phyloP scores from a whole-genome alignment of 2,113 vertebrate genomes.

The Dissostichus mawsoni region DNA sequence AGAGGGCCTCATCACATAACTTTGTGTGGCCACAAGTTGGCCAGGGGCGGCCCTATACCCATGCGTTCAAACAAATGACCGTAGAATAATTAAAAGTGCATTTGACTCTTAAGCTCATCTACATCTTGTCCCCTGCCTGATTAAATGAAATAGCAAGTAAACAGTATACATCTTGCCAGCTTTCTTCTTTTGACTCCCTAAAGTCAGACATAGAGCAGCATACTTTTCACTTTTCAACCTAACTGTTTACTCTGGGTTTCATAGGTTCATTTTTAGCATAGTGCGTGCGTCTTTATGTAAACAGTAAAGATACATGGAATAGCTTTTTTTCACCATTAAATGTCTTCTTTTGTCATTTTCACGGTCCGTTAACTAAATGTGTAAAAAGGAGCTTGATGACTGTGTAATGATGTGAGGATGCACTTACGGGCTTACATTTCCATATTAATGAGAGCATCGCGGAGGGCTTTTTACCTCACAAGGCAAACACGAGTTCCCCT shows the following conservation, averaged over 20 bases:
- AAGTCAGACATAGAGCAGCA: background rate
- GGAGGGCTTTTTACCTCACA: conserved; percentile 68
- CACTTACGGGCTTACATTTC: conserved; percentile 77
- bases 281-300: conserved; percentile 11
- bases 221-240: background rate
- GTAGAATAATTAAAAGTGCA: too few species aligned
- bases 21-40: too few species aligned
- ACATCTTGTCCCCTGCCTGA: background rate
- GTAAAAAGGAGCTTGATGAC: conserved; percentile 82
- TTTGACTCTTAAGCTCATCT: too few species aligned
- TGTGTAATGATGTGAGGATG: conserved; percentile 81
- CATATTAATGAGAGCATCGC: conserved; percentile 83
- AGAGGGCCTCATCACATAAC: too few species aligned
- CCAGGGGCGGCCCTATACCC: too few species aligned
- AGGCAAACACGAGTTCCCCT: conserved; percentile 46
- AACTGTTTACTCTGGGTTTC: background rate
- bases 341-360: conserved; percentile 80
- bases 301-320: conserved; percentile 24
- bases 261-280: background rate
- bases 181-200: background rate
- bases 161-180: conserved; percentile 14
- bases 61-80: too few species aligned
- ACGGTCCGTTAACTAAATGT: conserved; percentile 83
- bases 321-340: conserved; percentile 41
- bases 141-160: background rate